Evolutionary conservation across 1,140 invertebrate genomes (phyloP).

Genomic region (Drosophila pallidifrons): DNA sequence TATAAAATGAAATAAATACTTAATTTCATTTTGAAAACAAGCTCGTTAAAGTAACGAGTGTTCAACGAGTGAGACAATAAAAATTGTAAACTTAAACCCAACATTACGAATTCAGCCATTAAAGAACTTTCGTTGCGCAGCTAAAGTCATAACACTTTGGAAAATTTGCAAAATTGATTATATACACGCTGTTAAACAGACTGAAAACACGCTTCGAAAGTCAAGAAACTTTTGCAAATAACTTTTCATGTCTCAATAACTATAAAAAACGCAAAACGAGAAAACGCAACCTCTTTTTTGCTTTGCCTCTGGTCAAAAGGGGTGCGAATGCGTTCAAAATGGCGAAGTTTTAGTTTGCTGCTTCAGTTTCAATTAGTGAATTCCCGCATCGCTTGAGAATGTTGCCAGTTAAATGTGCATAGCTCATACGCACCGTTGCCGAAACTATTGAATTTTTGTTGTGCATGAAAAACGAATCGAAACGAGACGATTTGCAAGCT

Average conservation of each 20-base stretch:
- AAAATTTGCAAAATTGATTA: slow-evolving; percentile 6
- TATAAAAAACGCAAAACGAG: not conserved
- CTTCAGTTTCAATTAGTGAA: slow-evolving; percentile 11
- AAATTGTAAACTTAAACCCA: no score
- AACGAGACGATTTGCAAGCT: slow-evolving; percentile 36
- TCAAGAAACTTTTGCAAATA: slow-evolving; percentile 7
- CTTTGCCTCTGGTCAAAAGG: no score
- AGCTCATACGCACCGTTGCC: slow-evolving; percentile 40
- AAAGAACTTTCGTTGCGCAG: slow-evolving; percentile 5
- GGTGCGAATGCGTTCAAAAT: not conserved
- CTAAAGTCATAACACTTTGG: not conserved
- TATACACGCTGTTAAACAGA: slow-evolving; percentile 18
- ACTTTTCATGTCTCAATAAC: slow-evolving; percentile 12
- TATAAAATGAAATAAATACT: no score
- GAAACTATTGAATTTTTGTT: slow-evolving; percentile 9
- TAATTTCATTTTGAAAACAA: no score
- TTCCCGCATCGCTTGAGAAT: not conserved
- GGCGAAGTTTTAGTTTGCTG: not conserved
- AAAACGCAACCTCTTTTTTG: not conserved
- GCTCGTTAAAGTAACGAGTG: not conserved
- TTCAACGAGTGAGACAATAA: not conserved
- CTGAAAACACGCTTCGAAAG: slow-evolving; percentile 1
- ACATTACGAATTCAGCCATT: not conserved
- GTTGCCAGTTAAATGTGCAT: slow-evolving; percentile 14
- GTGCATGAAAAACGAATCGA: no score